phyloP scores from a whole-genome alignment of 2,888 invertebrate genomes.

The Cybosia mesomella region DNA sequence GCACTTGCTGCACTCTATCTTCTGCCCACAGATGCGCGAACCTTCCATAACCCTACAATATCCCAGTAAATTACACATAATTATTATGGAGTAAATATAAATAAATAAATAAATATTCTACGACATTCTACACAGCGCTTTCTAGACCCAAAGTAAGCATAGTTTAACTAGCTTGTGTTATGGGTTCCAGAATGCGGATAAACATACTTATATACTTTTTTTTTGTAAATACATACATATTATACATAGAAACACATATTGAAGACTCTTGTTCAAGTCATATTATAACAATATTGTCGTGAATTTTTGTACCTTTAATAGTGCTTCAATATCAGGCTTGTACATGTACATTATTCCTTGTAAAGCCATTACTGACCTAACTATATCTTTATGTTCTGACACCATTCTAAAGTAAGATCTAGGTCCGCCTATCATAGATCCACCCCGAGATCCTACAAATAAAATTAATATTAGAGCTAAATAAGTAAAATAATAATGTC shows the following conservation, averaged over 20 bases:
- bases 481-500: no score
- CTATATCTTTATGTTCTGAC: slow-evolving; percentile 93
- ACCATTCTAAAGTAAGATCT: slow-evolving; percentile 91
- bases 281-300: background rate
- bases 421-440: slow-evolving; percentile 64
- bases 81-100: no score
- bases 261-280: background rate
- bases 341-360: slow-evolving; percentile 91
- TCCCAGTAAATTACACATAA: background rate
- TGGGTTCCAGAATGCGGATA: no score
- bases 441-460: slow-evolving; percentile 64
- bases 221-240: no score
- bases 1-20: slow-evolving; percentile 89
- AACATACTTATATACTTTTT: no score
- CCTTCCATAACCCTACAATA: slow-evolving; percentile 69
- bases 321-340: slow-evolving; percentile 89
- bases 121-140: no score
- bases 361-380: slow-evolving; percentile 91
- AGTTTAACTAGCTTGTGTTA: no score
- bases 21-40: slow-evolving; percentile 92
- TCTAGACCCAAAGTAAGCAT: no score
- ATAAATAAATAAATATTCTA: no score
- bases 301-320: slow-evolving; percentile 79
- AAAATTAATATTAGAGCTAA: background rate
- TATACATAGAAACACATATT: background rate